Percentiles rank a stretch among this genome's conserved stretches.
Conservation (phyloP, 1,140 invertebrate genomes). For the Bilobella aurantiaca region DNA sequence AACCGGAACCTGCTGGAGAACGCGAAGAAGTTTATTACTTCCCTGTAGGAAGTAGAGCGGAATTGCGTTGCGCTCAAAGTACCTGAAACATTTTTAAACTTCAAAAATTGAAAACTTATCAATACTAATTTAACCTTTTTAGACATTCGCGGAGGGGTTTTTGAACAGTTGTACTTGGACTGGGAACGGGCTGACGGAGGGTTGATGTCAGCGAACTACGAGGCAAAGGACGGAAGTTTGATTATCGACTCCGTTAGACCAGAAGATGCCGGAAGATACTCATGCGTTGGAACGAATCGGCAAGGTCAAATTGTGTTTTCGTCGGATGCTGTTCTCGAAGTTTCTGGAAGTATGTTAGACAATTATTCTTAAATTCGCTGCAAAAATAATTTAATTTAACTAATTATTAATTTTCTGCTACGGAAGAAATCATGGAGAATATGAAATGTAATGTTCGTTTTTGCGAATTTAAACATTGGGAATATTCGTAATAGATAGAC, state of each 20-base stretch:
- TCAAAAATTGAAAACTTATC: not conserved
- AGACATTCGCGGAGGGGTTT: slow-evolving; percentile 35
- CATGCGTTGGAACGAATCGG: slow-evolving; percentile 51
- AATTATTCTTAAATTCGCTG: not conserved
- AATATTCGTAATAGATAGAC: not conserved
- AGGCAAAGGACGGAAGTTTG: slow-evolving; percentile 49
- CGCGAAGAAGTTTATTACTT: slow-evolving; percentile 43
- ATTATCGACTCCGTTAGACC: slow-evolving; percentile 52
- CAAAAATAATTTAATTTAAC: not conserved
- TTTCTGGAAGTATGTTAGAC: slow-evolving; percentile 47
- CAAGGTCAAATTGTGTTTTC: slow-evolving; percentile 41
- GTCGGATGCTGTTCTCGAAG: slow-evolving; percentile 46
- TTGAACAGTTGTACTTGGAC: slow-evolving; percentile 37
- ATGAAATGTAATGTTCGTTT: not conserved
- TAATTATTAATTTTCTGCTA: not conserved
- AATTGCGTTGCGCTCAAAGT: slow-evolving; percentile 51
- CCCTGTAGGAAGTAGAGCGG: slow-evolving; percentile 53
- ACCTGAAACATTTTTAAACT: slow-evolving; percentile 24
- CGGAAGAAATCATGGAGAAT: not conserved
- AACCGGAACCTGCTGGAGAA: slow-evolving; percentile 34
- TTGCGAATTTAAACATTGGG: not conserved
- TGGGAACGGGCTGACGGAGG: slow-evolving; percentile 57
- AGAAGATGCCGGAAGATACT: slow-evolving; percentile 62
- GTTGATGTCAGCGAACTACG: slow-evolving; percentile 50
- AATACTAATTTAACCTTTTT: slow-evolving; percentile 8